Conservation (phyloP, 2,888 invertebrate genomes). For the Fabriciana adippe region DNA sequence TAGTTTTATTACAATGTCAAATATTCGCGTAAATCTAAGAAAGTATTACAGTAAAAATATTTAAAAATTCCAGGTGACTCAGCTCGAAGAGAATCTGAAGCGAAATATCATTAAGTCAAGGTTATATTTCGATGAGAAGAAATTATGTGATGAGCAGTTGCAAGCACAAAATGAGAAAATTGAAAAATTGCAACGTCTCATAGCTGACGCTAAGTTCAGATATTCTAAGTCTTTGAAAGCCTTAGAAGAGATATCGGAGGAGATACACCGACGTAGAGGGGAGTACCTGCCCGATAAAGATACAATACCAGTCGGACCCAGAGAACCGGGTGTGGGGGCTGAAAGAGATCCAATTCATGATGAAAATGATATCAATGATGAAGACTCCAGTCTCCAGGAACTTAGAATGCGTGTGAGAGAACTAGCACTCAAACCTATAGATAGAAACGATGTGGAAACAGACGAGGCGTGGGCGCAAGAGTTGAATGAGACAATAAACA, state of each 20-base stretch:
- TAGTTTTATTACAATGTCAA: not conserved
- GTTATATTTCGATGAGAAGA: slow-evolving; percentile 95
- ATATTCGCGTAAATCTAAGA: too few species aligned
- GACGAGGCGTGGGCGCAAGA: slow-evolving; percentile 89
- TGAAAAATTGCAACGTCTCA: slow-evolving; percentile 89
- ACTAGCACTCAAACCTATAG: slow-evolving; percentile 87
- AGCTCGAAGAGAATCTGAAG: slow-evolving; percentile 91
- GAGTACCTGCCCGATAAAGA: slow-evolving; percentile 76
- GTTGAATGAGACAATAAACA: slow-evolving; percentile 89
- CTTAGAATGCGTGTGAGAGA: slow-evolving; percentile 87
- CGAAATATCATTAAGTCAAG: slow-evolving; percentile 93
- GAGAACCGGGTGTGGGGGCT: slow-evolving; percentile 90
- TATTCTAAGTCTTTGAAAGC: slow-evolving; percentile 92
- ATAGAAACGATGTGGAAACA: slow-evolving; percentile 86
- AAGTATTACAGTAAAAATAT: not conserved
- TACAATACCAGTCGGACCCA: slow-evolving; percentile 72
- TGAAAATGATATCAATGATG: slow-evolving; percentile 66
- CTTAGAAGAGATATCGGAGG: slow-evolving; percentile 95
- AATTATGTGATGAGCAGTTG: slow-evolving; percentile 91
- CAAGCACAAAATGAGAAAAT: slow-evolving; percentile 93
- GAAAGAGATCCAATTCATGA: slow-evolving; percentile 82
- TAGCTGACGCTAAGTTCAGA: slow-evolving; percentile 89
- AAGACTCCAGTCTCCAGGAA: slow-evolving; percentile 84
- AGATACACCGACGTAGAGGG: slow-evolving; percentile 89
- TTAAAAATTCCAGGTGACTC: slow-evolving; percentile 82